Conservation (phyloP, 2,113 vertebrate genomes). For the Menidia beryllina region DNA sequence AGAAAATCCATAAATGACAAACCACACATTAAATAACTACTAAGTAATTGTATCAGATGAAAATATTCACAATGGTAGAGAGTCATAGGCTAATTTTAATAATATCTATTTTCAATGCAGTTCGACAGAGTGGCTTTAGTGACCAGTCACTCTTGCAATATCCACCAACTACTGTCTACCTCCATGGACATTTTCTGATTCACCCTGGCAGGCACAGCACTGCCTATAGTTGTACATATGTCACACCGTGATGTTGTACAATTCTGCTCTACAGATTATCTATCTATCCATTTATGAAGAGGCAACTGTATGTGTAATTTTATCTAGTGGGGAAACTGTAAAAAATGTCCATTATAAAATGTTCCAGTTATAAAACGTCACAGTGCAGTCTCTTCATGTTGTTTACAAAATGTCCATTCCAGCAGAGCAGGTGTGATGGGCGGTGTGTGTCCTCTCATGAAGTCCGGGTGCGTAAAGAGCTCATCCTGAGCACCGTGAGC, state of each 20-base stretch:
- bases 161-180: too few relatives aligned
- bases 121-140: background rate
- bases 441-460: constrained; percentile 61
- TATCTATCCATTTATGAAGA: too few relatives aligned
- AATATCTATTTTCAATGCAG: constrained; percentile 16
- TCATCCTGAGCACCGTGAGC: constrained; percentile 78
- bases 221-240: too few relatives aligned
- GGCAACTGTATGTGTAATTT: background rate
- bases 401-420: constrained; percentile 57
- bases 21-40: constrained; percentile 1
- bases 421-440: constrained; percentile 36
- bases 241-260: too few relatives aligned
- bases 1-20: background rate
- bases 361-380: constrained; percentile 8
- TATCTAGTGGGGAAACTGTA: constrained; percentile 4
- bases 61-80: background rate
- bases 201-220: too few relatives aligned
- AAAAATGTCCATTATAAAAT: constrained; percentile 23
- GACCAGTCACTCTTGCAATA: too few relatives aligned
- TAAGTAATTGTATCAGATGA: background rate
- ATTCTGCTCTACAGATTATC: too few relatives aligned
- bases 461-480: constrained; percentile 71
- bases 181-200: too few relatives aligned
- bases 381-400: constrained; percentile 31
- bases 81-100: background rate